Base-by-base conservation (phyloP, 2,888 invertebrate species). In the Drosophila pullipes region DNA sequence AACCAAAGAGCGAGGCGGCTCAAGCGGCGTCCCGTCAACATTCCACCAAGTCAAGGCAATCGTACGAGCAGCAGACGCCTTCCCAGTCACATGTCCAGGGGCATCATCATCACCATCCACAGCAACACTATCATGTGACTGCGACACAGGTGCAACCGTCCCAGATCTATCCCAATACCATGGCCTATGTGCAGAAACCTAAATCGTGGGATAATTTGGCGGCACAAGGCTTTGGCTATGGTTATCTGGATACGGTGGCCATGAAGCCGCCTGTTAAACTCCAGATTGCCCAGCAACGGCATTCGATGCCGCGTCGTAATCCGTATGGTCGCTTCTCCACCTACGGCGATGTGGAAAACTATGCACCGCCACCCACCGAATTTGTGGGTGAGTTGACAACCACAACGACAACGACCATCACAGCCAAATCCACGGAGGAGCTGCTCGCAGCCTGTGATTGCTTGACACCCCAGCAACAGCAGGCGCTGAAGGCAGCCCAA, bases 201-300 rank as follows among this genome's bases (percentile, higher is more conserved):
- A 97, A 97, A 92, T 97, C 97, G 0, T 97, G 97, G 97, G 97
- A 97, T 91, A 97, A 97, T 93, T 94, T 98, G 64, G 96, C 97
- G 0, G 97, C 97, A 0, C 97, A 97, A 81, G 97, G 97, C 4
- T 97, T 97, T 85, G 97, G 97, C 1, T 97, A 97, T 88, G 97
- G 97, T 10, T 97, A 97, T 87, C 93, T 97, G 64, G 97, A 97
- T 85, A 96, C 96, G 0, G 94, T 93, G 30, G 94, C 94, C 1
- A 89, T 93, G 18, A 93, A 93, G 67, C 93, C 93, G 10, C 89
- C 91, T 10, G 89, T 92, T 6, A 91, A 95, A 59, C 83, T 94
- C 91, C 69, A 94, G 94, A 89, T 93, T 35, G 90, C 93, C 18
- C 92, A 95, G 93, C 91, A 93, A 68, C 91, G 95, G 6, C 92